Evolutionary conservation across 2,113 vertebrate genomes (phyloP).

Genomic region (Phalacrocorax aristotelis): DNA sequence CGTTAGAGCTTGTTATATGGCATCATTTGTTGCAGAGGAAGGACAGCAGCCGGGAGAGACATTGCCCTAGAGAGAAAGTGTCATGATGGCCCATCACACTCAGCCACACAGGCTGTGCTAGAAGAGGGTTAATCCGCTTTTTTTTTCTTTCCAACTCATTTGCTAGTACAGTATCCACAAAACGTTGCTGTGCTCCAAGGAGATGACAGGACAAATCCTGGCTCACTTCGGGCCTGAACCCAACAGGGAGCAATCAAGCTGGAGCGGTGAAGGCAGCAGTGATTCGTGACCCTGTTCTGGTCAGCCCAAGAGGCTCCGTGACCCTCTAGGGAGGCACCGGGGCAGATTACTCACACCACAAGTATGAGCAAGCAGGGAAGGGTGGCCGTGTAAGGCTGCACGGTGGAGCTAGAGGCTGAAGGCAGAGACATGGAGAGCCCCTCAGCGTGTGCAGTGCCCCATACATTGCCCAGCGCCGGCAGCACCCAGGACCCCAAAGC

Average conservation of each 20-base stretch:
- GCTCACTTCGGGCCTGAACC: neutral
- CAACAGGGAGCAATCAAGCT: neutral
- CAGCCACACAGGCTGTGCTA: neutral
- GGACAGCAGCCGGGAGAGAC: neutral
- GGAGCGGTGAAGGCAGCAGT: neutral
- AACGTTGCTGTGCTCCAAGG: neutral
- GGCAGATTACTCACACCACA: neutral
- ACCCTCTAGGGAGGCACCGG: neutral
- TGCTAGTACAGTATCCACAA: neutral
- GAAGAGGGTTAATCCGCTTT: neutral
- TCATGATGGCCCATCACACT: neutral
- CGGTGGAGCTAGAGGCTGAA: neutral
- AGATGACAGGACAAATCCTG: neutral
- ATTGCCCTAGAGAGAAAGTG: neutral
- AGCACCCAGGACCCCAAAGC: neutral
- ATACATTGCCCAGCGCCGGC: fast-evolving
- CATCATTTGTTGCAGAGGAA: neutral
- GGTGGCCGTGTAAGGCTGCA: neutral
- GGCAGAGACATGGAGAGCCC: neutral
- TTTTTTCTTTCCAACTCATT: neutral
- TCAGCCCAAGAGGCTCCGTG: neutral
- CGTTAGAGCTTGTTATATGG: neutral
- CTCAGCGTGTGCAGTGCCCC: neutral
- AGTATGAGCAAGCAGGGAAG: neutral
- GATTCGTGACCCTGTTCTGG: neutral